phyloP scores from a whole-genome alignment of 1,140 invertebrate species.

The Tetramorium simillimum region DNA sequence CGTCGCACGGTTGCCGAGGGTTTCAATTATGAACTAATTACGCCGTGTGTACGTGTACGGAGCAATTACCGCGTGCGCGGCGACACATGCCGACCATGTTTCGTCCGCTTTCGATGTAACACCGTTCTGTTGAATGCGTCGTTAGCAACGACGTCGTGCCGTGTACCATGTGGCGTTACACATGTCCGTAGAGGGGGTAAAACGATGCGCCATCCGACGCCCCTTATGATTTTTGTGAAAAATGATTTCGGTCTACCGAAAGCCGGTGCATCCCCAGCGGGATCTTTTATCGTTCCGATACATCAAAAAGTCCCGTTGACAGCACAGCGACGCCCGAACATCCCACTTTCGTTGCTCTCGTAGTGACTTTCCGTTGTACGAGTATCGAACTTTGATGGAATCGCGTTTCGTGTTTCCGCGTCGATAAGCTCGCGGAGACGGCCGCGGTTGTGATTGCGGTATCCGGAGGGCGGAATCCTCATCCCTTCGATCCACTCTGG shows the following conservation, averaged over 20 bases:
- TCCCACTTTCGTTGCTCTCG: no score
- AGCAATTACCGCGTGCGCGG: conserved; percentile 77
- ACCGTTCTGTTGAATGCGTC: conserved; percentile 70
- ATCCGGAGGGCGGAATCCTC: conserved; percentile 65
- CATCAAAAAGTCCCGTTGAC: background rate
- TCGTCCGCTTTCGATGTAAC: conserved; percentile 55
- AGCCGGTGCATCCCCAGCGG: background rate
- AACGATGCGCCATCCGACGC: conserved; percentile 34
- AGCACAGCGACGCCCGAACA: background rate
- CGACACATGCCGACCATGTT: conserved; percentile 80
- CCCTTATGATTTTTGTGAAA: conserved; percentile 22
- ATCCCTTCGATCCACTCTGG: conserved; percentile 39
- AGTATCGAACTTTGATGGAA: background rate
- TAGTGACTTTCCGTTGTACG: background rate
- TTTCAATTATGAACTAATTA: conserved; percentile 83
- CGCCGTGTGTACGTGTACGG: conserved; percentile 64
- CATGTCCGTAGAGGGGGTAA: conserved; percentile 60
- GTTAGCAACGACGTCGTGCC: conserved; percentile 73
- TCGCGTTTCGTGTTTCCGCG: conserved; percentile 31
- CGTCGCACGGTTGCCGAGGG: conserved; percentile 43
- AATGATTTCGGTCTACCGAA: conserved; percentile 29
- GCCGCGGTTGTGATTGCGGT: conserved; percentile 41
- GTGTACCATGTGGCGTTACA: conserved; percentile 80
- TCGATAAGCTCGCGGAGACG: conserved; percentile 49
- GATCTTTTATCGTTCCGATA: background rate